Evolutionary conservation across 2,113 vertebrate genomes (phyloP).

Genomic region (Ornithorhynchus anatinus): DNA sequence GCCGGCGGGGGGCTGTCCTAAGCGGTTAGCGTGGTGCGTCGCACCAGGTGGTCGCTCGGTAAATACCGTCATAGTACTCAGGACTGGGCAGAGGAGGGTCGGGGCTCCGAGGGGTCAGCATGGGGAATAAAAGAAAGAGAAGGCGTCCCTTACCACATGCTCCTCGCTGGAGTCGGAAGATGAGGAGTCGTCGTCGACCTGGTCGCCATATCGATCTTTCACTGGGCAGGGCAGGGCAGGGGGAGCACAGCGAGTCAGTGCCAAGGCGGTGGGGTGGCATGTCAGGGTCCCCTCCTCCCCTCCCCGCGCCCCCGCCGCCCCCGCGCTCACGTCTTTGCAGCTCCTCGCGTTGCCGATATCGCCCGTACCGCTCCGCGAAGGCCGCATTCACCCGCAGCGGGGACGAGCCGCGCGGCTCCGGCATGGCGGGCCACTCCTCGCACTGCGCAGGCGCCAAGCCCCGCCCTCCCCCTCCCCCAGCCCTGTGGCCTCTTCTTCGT

Average conservation of each 20-base stretch:
- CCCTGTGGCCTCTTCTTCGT: too few relatives aligned
- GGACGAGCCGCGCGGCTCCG: constrained; percentile 26
- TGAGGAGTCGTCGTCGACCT: constrained; percentile 58
- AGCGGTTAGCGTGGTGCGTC: too few relatives aligned
- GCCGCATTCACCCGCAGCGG: constrained; percentile 76
- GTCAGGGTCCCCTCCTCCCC: background rate
- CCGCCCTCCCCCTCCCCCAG: background rate
- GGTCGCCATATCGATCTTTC: constrained; percentile 83
- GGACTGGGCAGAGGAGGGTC: background rate
- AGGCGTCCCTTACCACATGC: constrained; percentile 68
- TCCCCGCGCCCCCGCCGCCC: background rate
- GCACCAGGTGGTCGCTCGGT: too few relatives aligned
- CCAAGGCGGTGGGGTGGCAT: background rate
- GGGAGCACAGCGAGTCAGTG: background rate
- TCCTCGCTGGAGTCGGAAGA: constrained; percentile 81
- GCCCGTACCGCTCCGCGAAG: constrained; percentile 83
- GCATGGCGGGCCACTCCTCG: constrained; percentile 56
- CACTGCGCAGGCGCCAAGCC: fast-evolving
- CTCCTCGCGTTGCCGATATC: constrained; percentile 87
- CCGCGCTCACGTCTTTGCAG: constrained; percentile 83
- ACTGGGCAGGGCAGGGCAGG: constrained; percentile 61
- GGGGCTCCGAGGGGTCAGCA: background rate
- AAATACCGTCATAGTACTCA: too few relatives aligned
- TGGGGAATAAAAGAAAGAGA: too few relatives aligned
- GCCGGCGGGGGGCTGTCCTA: too few relatives aligned